phyloP scores from a whole-genome alignment of 2,888 invertebrate species.

The Entomobrya proxima region DNA sequence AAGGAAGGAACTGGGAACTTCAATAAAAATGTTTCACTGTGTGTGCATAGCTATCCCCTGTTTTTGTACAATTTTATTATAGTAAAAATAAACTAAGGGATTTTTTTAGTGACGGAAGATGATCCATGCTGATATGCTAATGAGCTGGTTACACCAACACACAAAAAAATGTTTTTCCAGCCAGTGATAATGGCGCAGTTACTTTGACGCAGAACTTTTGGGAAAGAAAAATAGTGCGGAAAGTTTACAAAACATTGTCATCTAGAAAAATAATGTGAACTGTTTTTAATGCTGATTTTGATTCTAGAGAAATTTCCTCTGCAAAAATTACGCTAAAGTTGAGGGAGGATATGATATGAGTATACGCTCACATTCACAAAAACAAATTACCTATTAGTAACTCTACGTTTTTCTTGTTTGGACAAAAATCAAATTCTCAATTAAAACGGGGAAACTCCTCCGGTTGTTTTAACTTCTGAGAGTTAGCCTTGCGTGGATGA shows the following conservation, averaged over 20 bases:
- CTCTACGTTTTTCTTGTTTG: too few relatives aligned
- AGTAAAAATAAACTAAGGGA: conserved; percentile 20
- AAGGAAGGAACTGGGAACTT: not conserved
- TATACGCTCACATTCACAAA: not conserved
- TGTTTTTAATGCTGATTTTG: not conserved
- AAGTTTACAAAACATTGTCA: conserved; percentile 31
- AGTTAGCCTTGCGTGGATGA: too few relatives aligned
- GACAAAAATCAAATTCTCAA: too few relatives aligned
- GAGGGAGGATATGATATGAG: not conserved
- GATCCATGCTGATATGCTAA: conserved; percentile 56
- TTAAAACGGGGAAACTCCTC: too few relatives aligned
- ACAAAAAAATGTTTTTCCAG: not conserved
- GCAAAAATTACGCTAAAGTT: not conserved
- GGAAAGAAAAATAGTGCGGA: not conserved
- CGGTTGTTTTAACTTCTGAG: too few relatives aligned
- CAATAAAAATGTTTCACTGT: not conserved
- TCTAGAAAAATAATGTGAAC: not conserved
- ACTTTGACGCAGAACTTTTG: not conserved
- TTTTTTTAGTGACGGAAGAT: conserved; percentile 17
- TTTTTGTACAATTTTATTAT: not conserved
- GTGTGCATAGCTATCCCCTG: not conserved
- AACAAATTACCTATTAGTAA: too few relatives aligned
- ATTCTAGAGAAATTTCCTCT: conserved; percentile 3
- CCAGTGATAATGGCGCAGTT: not conserved
- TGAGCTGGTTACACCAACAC: conserved; percentile 30